Percentiles rank a stretch among this genome's conserved stretches.
Evolutionary conservation across 2,797 vertebrate genomes (phyloP).

Genomic region (Streptopelia turtur): DNA sequence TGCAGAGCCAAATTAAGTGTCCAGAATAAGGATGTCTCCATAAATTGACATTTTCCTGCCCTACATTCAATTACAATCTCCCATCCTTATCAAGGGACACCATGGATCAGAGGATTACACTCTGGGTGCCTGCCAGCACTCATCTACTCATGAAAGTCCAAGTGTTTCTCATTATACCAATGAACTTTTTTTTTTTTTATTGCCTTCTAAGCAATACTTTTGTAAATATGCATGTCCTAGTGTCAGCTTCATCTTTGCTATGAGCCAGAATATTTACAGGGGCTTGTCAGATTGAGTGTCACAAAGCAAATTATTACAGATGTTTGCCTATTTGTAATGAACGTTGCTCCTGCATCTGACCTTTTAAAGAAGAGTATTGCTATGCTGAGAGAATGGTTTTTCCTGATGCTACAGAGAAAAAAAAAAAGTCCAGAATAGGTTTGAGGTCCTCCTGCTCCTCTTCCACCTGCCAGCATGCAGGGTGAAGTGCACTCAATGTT

Average conservation of each 20-base stretch:
- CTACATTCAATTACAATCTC: background rate
- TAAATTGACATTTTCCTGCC: conserved; percentile 14
- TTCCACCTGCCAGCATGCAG: fast-evolving
- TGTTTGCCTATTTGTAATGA: background rate
- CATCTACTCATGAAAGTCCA: background rate
- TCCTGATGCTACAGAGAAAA: background rate
- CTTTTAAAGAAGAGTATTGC: background rate
- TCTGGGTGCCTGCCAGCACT: background rate
- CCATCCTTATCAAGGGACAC: background rate
- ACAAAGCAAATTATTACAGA: background rate
- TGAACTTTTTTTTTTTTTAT: background rate
- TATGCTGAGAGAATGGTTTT: background rate
- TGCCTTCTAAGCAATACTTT: background rate
- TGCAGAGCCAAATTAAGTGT: background rate
- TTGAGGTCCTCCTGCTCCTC: background rate
- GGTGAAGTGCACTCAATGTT: background rate
- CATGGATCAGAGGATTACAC: background rate
- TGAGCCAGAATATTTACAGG: background rate
- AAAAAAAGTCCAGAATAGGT: background rate
- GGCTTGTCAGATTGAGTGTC: background rate
- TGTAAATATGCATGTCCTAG: background rate
- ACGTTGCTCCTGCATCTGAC: background rate
- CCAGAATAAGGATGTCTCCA: background rate
- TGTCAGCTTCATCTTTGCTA: background rate
- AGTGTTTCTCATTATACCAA: background rate